phyloP scores from a whole-genome alignment of 2,888 invertebrate species.

The Biston betularia region DNA sequence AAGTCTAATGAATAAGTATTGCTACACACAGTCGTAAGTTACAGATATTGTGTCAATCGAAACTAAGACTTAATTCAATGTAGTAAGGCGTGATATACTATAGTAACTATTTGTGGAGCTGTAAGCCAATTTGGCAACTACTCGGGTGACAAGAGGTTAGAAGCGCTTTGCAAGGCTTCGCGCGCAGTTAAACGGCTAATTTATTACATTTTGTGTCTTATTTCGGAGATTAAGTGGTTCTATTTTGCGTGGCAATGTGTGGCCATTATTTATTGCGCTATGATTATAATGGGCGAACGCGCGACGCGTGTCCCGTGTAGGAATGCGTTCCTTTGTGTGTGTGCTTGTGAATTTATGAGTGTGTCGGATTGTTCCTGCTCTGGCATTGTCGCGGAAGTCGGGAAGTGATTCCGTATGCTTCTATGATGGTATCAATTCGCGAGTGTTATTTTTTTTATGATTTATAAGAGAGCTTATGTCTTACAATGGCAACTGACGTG shows the following conservation, averaged over 20 bases:
- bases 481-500: no score
- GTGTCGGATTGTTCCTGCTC: background rate
- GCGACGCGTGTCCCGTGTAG: constrained; percentile 30
- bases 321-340: constrained; percentile 23
- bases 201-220: constrained; percentile 60
- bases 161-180: constrained; percentile 48
- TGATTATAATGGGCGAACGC: constrained; percentile 44
- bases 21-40: background rate
- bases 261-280: constrained; percentile 50
- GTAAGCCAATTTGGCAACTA: constrained; percentile 66
- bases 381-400: background rate
- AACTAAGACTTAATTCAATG: constrained; percentile 22
- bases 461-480: no score
- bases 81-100: constrained; percentile 22
- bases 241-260: constrained; percentile 53
- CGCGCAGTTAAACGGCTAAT: constrained; percentile 56
- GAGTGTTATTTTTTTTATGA: background rate
- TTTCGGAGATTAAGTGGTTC: constrained; percentile 59
- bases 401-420: background rate
- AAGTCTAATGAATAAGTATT: background rate
- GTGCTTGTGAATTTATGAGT: background rate
- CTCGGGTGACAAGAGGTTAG: constrained; percentile 56
- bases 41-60: constrained; percentile 8
- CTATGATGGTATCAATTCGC: background rate
- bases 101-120: constrained; percentile 32